Evolutionary conservation across 1,140 invertebrate species (phyloP), one percentile per base, ranked within the genome.

Genomic region (Drosophila simulans): DNA sequence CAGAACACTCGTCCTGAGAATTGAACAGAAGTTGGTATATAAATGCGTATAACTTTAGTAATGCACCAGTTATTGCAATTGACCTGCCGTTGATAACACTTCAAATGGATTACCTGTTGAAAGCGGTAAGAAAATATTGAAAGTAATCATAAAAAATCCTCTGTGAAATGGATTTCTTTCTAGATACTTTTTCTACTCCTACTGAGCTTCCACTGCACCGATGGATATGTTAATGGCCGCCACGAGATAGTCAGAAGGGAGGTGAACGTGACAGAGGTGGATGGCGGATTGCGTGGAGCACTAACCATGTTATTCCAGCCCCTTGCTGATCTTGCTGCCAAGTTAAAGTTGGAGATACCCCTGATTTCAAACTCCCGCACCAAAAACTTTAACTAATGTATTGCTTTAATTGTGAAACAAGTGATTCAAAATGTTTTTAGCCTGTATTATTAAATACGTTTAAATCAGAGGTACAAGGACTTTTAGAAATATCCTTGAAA

Each of bases 21-120:
- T 10, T 2, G 31, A 31, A 31, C 7, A 31, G 31, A 31, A 31
- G 8, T 31, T 31, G 31, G 31, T 31, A 31, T 31, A 31, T 37
- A 62, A 12, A 39, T 37, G 5, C 1, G 12, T 20, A 22, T 0
- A 12, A 53, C 2, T 5, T 20, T 10, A 27, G 15, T 3, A 11
- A 4, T 5, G 11, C 12, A 31, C 8, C n/a, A 49, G 1, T 64
- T 12, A 66, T 49, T 64, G 35, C 25, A 34, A 25, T 63, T 22
- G 1, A 40, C 8, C 1, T 3, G 8, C n/a, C 22, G 5, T 20
- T 17, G n/a, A 13, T 2, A 15, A 35, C 13, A 31, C 1, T 10
- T n/a, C 5, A 43, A 35, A 68, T 68, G 64, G 37, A 43, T 20
- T 35, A 35, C 13, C 11, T 12, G 3, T 42, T 31, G 59, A 68